Percentiles rank a stretch among this genome's conserved stretches.
phyloP scores from a whole-genome alignment of 2,888 invertebrate species.

The Mesorhabditis belari region DNA sequence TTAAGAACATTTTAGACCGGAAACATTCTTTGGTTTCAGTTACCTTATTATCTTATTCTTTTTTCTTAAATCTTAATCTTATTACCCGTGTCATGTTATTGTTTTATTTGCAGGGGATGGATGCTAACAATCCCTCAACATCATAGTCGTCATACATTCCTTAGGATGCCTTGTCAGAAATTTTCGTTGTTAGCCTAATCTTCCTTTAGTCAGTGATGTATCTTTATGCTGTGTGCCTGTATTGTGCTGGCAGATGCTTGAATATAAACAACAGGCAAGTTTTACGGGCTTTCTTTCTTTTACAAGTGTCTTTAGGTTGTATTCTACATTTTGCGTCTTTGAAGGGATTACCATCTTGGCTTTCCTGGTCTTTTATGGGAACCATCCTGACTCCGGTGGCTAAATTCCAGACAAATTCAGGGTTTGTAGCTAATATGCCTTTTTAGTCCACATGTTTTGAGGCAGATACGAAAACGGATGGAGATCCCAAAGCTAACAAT shows the following conservation, averaged over 20 bases:
- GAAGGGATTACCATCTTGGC: constrained; percentile 20
- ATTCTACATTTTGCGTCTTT: constrained; percentile 25
- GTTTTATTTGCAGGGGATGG: constrained; percentile 13
- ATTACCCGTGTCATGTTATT: too few species aligned
- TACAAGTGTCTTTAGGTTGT: constrained; percentile 5
- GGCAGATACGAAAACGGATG: constrained; percentile 18
- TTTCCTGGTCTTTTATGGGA: constrained; percentile 27
- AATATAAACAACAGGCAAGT: background rate
- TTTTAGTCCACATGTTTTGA: constrained; percentile 3
- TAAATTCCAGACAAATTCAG: constrained; percentile 21
- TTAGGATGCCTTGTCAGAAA: background rate
- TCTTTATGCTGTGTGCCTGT: background rate
- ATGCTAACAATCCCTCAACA: constrained; percentile 18
- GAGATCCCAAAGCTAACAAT: constrained; percentile 24
- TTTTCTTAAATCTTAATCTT: too few species aligned
- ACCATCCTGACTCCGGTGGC: constrained; percentile 24
- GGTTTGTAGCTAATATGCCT: constrained; percentile 1
- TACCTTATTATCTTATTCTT: too few species aligned
- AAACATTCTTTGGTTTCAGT: too few species aligned
- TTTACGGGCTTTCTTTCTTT: background rate
- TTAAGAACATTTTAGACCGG: too few species aligned
- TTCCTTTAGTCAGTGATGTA: background rate
- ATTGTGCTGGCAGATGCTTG: background rate
- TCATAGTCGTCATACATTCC: constrained; percentile 12
- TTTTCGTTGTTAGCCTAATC: background rate